Evolutionary conservation across 1,140 invertebrate genomes (phyloP).

Genomic region (Drosophila murphyi): DNA sequence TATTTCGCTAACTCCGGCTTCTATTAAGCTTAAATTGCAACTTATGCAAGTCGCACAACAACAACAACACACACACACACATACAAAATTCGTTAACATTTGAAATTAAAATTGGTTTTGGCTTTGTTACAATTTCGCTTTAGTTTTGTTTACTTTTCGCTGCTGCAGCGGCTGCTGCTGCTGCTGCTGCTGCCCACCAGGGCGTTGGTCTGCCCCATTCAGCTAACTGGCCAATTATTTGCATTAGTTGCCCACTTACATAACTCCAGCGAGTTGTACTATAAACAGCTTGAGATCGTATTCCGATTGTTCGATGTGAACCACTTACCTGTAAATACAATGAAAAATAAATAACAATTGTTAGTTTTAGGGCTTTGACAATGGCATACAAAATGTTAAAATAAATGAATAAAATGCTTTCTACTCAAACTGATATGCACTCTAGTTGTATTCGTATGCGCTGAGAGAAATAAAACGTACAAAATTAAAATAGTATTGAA

Average conservation of each 20-base stretch:
- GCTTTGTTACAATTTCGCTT: slow-evolving; percentile 59
- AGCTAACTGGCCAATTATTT: slow-evolving; percentile 73
- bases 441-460: neutral
- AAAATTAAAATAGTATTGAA: neutral
- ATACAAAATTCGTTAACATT: slow-evolving; percentile 64
- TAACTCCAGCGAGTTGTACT: slow-evolving; percentile 37
- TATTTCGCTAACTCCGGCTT: slow-evolving; percentile 51
- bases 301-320: slow-evolving; percentile 15
- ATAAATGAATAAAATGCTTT: slow-evolving; percentile 1
- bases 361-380: slow-evolving; percentile 32
- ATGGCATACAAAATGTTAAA: neutral
- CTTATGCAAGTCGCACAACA: slow-evolving; percentile 52
- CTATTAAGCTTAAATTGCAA: slow-evolving; percentile 65
- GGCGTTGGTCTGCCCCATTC: slow-evolving; percentile 61
- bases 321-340: slow-evolving; percentile 69
- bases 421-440: neutral
- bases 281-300: slow-evolving; percentile 7
- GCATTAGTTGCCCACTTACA: slow-evolving; percentile 65
- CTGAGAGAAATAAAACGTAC: neutral
- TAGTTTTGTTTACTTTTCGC: slow-evolving; percentile 14
- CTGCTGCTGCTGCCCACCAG: slow-evolving; percentile 28
- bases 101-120: slow-evolving; percentile 68
- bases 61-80: slow-evolving; percentile 16
- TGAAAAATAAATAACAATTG: slow-evolving; percentile 22
- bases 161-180: neutral